These are phyloP conservation scores for Papilio aristodemus DNA, from an alignment of 1,140 invertebrate species.

Conservation along the genomic window DNA sequence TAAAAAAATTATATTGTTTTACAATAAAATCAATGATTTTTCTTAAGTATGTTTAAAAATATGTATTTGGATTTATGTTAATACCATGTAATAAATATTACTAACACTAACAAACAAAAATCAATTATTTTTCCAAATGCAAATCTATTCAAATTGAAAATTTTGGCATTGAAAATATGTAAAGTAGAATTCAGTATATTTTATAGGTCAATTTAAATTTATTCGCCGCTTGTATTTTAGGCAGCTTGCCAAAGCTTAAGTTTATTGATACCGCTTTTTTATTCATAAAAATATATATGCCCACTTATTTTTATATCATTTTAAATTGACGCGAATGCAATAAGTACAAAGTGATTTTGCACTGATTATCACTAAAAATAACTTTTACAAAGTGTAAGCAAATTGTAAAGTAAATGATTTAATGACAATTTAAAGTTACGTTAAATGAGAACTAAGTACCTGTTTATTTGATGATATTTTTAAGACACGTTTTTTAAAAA, in stretches of 20 bases:
- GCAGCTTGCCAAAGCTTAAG: constrained; percentile 11
- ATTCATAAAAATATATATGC: neutral
- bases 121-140: constrained; percentile 1
- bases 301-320: neutral
- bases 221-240: constrained; percentile 14
- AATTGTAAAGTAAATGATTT: too few relatives aligned
- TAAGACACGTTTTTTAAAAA: too few relatives aligned
- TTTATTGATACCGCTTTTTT: constrained; percentile 8
- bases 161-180: constrained; percentile 19
- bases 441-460: too few relatives aligned
- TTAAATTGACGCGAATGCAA: neutral
- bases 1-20: too few relatives aligned
- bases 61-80: too few relatives aligned
- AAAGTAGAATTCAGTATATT: constrained; percentile 11
- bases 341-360: too few relatives aligned
- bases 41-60: too few relatives aligned
- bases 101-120: neutral
- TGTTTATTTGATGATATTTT: too few relatives aligned
- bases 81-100: neutral
- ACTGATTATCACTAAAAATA: too few relatives aligned
- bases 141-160: neutral
- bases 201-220: constrained; percentile 23
- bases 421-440: too few relatives aligned
- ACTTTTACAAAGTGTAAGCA: too few relatives aligned
- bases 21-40: too few relatives aligned